Conservation (phyloP, 1,140 invertebrate genomes). For the Metopolophium dirhodum region DNA sequence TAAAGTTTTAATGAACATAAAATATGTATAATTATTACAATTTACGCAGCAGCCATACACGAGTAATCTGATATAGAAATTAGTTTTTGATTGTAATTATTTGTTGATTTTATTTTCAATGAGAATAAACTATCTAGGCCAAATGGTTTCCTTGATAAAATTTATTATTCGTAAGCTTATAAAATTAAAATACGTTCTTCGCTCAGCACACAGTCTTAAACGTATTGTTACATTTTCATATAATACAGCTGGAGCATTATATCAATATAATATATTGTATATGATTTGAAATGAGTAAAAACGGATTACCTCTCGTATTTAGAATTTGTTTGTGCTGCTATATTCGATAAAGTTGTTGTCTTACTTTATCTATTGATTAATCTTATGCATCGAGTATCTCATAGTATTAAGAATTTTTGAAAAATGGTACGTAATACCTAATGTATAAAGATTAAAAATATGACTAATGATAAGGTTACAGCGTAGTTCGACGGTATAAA, state of each 20-base stretch:
- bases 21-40: conserved; percentile 10
- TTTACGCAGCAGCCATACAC: not conserved
- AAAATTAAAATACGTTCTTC: not conserved
- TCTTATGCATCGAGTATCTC: not conserved
- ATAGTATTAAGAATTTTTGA: not conserved
- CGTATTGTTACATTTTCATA: not conserved
- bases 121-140: not conserved
- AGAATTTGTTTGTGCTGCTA: not conserved
- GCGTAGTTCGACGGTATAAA: not conserved
- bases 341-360: too few relatives aligned
- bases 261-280: not conserved
- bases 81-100: not conserved
- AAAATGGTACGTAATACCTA: not conserved
- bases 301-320: not conserved
- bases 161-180: not conserved
- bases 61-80: not conserved
- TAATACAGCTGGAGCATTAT: not conserved
- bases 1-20: not conserved
- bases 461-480: not conserved
- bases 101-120: conserved; percentile 9
- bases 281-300: not conserved
- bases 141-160: not conserved
- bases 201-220: not conserved
- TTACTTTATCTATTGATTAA: not conserved
- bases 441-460: not conserved